A percentile compares a stretch with the other conserved stretches of the same genome.
Evolutionary conservation across 2,888 invertebrate genomes (phyloP).

Genomic region (Ophraella communa): DNA sequence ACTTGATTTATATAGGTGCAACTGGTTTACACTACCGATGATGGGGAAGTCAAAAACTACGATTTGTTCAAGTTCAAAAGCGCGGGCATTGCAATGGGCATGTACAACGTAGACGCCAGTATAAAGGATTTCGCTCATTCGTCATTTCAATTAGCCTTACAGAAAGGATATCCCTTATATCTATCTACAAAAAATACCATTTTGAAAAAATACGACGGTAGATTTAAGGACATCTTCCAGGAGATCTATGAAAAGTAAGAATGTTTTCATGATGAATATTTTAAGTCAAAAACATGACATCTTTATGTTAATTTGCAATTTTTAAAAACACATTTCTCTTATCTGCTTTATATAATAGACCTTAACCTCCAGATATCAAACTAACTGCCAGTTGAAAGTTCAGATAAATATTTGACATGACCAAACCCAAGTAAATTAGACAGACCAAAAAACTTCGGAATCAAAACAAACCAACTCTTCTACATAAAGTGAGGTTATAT

Average conservation of each 20-base stretch:
- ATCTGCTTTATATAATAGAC: too few species aligned
- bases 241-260: slow-evolving; percentile 81
- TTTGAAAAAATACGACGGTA: slow-evolving; percentile 85
- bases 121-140: slow-evolving; percentile 85
- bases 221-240: slow-evolving; percentile 92
- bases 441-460: too few species aligned
- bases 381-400: too few species aligned
- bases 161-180: slow-evolving; percentile 88
- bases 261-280: too few species aligned
- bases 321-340: too few species aligned
- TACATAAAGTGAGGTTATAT: too few species aligned
- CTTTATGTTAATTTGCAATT: too few species aligned
- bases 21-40: slow-evolving; percentile 71
- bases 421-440: too few species aligned
- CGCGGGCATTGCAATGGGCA: slow-evolving; percentile 81
- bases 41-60: slow-evolving; percentile 65
- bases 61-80: slow-evolving; percentile 75
- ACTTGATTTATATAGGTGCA: slow-evolving; percentile 69
- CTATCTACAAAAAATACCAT: slow-evolving; percentile 92
- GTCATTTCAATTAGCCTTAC: slow-evolving; percentile 85
- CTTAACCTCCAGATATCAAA: too few species aligned
- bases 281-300: too few species aligned
- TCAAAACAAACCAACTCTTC: too few species aligned
- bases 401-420: too few species aligned
- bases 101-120: slow-evolving; percentile 91